Conservation (phyloP, 2,888 invertebrate species). For the Erebia ligea region DNA sequence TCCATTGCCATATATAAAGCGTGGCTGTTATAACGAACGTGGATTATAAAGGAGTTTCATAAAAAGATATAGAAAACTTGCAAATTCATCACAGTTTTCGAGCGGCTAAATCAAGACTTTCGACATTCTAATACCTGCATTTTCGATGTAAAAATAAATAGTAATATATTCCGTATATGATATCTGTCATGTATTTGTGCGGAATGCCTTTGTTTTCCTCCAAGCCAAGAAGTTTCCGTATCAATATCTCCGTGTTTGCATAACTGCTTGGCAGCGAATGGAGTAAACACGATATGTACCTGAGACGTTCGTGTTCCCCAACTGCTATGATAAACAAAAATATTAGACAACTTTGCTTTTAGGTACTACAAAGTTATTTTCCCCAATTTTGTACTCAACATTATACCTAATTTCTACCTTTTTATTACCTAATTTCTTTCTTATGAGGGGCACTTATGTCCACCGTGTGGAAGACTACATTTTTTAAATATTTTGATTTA, state of each 20-base stretch:
- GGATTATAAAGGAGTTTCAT: too few relatives aligned
- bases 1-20: too few relatives aligned
- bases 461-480: too few relatives aligned
- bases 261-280: slow-evolving; percentile 66
- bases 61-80: too few relatives aligned
- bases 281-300: slow-evolving; percentile 63
- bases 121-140: background rate
- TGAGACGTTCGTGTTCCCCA: slow-evolving; percentile 55
- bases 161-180: background rate
- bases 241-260: slow-evolving; percentile 76
- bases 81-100: too few relatives aligned
- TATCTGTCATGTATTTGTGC: slow-evolving; percentile 31
- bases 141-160: background rate
- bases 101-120: too few relatives aligned
- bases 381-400: too few relatives aligned
- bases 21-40: too few relatives aligned
- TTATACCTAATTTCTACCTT: too few relatives aligned
- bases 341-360: slow-evolving; percentile 37
- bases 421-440: too few relatives aligned
- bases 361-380: background rate
- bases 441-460: too few relatives aligned
- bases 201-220: slow-evolving; percentile 72
- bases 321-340: slow-evolving; percentile 39
- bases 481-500: too few relatives aligned
- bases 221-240: slow-evolving; percentile 69